Evolutionary conservation across 2,797 vertebrate species (phyloP), one percentile per base, ranked within the genome.

Genomic region (Hybognathus amarus): DNA sequence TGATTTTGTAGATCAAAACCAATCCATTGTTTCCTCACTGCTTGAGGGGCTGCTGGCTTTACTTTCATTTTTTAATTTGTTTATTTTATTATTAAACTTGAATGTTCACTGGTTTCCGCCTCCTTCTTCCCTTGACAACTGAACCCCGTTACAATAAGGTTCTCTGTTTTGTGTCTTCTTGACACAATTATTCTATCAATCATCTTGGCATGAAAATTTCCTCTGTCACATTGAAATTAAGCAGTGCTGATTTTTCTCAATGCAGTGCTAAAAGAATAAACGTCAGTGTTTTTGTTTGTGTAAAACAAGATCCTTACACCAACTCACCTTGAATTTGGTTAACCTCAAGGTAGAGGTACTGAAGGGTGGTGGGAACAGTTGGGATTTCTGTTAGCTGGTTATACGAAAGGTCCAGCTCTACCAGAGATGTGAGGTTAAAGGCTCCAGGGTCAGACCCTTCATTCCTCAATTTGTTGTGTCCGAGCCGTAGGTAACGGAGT

Each of bases 371-470:
- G 24, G 94, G 92, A 38, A 95, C 93, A 0, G 85, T 77, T 42
- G 95, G 94, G 79, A 92, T 91, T 76, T 80, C 82, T 2, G 79
- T 92, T 2, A 96, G 92, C 78, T 91, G 90, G 90, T 96, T 96
- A 76, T 94, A 92, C 30, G 94, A 95, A 61, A 96, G 92, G 84
- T 95, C 95, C 83, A 96, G 89, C 90, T 96, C 95, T 85, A 96
- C 90, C 85, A 96, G 87, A 73, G 92, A 92, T 86, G 93, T 90
- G 61, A 92, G 20, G 80, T 95, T 96, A 86, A 95, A 95, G 66
- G 87, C 90, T n/a, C 56, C 47, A 0, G 40, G 79, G 38, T 89
- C 84, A 56, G 95, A 2, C 1, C 15, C 36, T 5, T 17, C 17
- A 59, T 89, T 94, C 76, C 50, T 80, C 76, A 96, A 85, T 59